phyloP scores from a whole-genome alignment of 2,888 invertebrate species.

The Morpho achilles region DNA sequence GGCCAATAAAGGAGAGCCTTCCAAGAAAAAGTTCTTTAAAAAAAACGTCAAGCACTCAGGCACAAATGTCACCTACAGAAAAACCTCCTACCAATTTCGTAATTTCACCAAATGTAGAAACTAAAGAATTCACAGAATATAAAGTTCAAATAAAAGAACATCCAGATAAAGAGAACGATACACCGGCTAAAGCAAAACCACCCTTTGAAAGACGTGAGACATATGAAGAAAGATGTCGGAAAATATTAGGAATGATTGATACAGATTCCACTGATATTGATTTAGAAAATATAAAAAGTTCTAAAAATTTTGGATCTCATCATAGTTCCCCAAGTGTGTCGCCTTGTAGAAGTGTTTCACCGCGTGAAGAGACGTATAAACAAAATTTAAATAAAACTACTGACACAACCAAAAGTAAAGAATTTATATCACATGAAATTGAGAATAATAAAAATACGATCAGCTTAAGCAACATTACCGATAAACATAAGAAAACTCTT shows the following conservation, averaged over 20 bases:
- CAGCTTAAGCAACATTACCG: slow-evolving; percentile 10
- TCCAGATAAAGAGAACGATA: slow-evolving; percentile 38
- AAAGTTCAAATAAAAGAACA: slow-evolving; percentile 50
- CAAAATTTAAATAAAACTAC: slow-evolving; percentile 31
- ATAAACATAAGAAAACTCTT: slow-evolving; percentile 12
- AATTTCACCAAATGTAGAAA: slow-evolving; percentile 56
- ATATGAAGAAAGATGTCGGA: slow-evolving; percentile 85
- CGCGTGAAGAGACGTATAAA: slow-evolving; percentile 36
- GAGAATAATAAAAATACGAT: slow-evolving; percentile 36
- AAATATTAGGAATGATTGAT: slow-evolving; percentile 83
- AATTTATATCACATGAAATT: slow-evolving; percentile 44
- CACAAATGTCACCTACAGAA: slow-evolving; percentile 49
- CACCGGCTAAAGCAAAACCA: slow-evolving; percentile 69
- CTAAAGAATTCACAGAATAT: slow-evolving; percentile 39
- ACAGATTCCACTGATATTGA: slow-evolving; percentile 45
- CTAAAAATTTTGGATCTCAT: slow-evolving; percentile 36
- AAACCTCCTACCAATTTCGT: slow-evolving; percentile 63
- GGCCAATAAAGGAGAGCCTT: slow-evolving; percentile 47
- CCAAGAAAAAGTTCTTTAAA: slow-evolving; percentile 72
- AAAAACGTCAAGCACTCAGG: slow-evolving; percentile 48
- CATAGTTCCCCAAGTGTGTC: slow-evolving; percentile 50
- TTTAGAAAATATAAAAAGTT: slow-evolving; percentile 34
- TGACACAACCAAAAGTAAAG: slow-evolving; percentile 34
- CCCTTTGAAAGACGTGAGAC: slow-evolving; percentile 83
- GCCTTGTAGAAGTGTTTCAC: slow-evolving; percentile 49